These are phyloP conservation scores for Tor tambroides DNA, from an alignment of 2,113 vertebrate genomes.

Conservation along the genomic window DNA sequence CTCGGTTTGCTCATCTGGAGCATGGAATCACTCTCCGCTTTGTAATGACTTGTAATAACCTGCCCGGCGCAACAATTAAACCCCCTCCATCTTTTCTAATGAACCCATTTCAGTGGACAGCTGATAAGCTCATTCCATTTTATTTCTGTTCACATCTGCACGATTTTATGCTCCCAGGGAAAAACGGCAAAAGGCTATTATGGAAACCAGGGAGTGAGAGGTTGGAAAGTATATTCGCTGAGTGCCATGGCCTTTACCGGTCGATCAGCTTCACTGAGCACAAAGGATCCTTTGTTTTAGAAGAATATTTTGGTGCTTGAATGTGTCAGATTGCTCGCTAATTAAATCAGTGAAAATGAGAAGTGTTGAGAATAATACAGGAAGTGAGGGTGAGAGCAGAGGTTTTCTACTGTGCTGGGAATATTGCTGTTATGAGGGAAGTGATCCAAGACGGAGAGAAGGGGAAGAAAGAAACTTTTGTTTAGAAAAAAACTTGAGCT, in stretches of 20 bases:
- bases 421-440: neutral
- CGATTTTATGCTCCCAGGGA: conserved; percentile 43
- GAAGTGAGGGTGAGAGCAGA: neutral
- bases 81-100: conserved; percentile 60
- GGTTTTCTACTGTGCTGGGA: neutral
- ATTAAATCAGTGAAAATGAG: conserved; percentile 61
- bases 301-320: conserved; percentile 38
- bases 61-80: conserved; percentile 64
- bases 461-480: neutral
- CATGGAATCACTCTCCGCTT: conserved; percentile 45
- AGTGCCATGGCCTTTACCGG: conserved; percentile 53
- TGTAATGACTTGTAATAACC: conserved; percentile 61
- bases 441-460: conserved; percentile 6
- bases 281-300: conserved; percentile 55
- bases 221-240: conserved; percentile 50
- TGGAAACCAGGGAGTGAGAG: conserved; percentile 49
- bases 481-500: neutral
- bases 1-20: conserved; percentile 39
- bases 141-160: conserved; percentile 56
- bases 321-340: conserved; percentile 55
- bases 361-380: conserved; percentile 34
- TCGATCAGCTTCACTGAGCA: conserved; percentile 44
- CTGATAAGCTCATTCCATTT: conserved; percentile 64
- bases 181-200: conserved; percentile 64
- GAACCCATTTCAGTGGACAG: conserved; percentile 66